phyloP scores from a whole-genome alignment of 2,797 vertebrate genomes.

The Smutsia gigantea region DNA sequence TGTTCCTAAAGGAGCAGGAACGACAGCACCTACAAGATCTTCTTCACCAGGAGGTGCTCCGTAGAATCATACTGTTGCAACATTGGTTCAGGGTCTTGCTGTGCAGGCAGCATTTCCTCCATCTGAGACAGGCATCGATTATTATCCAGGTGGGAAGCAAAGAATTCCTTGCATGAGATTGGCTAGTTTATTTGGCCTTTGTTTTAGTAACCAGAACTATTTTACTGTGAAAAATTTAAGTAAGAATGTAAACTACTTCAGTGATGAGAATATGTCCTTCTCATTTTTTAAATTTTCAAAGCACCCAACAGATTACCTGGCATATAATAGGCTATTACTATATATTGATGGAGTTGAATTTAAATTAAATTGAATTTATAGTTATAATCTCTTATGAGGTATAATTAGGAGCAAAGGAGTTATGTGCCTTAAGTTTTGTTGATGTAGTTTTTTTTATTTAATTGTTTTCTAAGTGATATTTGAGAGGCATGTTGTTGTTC shows the following conservation, averaged over 20 bases:
- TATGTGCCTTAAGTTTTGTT: slow-evolving; percentile 26
- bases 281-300: slow-evolving; percentile 23
- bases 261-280: not conserved
- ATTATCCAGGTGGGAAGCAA: slow-evolving; percentile 92
- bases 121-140: slow-evolving; percentile 89
- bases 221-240: slow-evolving; percentile 57
- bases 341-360: slow-evolving; percentile 11
- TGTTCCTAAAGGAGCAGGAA: slow-evolving; percentile 94
- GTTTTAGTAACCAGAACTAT: slow-evolving; percentile 44
- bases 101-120: slow-evolving; percentile 92
- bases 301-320: not conserved
- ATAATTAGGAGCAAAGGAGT: not conserved
- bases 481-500: not conserved
- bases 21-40: slow-evolving; percentile 93
- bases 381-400: not conserved
- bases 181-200: slow-evolving; percentile 28
- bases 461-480: slow-evolving; percentile 26
- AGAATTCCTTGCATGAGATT: not conserved
- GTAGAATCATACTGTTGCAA: slow-evolving; percentile 92
- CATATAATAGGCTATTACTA: not conserved
- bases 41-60: slow-evolving; percentile 94
- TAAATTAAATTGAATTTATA: slow-evolving; percentile 33
- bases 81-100: slow-evolving; percentile 91
- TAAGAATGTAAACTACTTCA: slow-evolving; percentile 43
- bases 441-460: slow-evolving; percentile 47